Base-by-base conservation (phyloP, 2,888 invertebrate species). In the Limenitis camilla region DNA sequence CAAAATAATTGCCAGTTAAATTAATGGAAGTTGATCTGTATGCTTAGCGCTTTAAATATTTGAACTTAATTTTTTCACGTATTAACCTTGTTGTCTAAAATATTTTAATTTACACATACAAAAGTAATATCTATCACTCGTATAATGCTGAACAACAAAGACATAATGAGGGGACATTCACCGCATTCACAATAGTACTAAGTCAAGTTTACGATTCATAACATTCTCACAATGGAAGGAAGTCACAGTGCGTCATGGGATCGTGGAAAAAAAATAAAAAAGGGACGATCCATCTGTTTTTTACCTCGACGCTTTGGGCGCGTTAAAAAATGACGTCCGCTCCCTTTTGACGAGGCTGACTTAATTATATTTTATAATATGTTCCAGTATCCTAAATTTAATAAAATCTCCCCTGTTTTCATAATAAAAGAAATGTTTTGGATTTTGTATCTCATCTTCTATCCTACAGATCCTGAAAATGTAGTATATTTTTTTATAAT, bases 171-270 rank as follows among this genome's bases (percentile, higher is more conserved):
- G 38, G 43, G 30, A 33, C 50, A 43, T 40, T 44, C 39, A 50
- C 50, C 40, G 43, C 43, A 32, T 49, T 36, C 30, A 43, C 32
- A 44, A 35, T 27, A 40, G n/a, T 31, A 48, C 44, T 44, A 49
- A 54, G 49, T 52, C 48, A 43, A 48, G 51, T 46, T 56, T 50
- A 52, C 47, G 53, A 56, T 49, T 46, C 43, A 48, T 36, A 51
- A 47, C 41, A 48, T 78, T 81, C 78, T 77, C 81, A 86, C 85
- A 86, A 85, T 84, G 83, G 80, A 64, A 85, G 84, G 85, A 85
- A 85, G 85, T 83, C 78, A 74, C 68, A 78, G 49, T 84, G 85
- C 83, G 82, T 86, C 84, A 85, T 80, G 72, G 65, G 59, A 61
- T 56, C 59, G 62, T 59, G 53, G 61, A 63, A 61, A 56, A 72